These are phyloP conservation scores for Ivindomyrus marchei DNA, from an alignment of 2,113 vertebrate species.

Conservation along the genomic window DNA sequence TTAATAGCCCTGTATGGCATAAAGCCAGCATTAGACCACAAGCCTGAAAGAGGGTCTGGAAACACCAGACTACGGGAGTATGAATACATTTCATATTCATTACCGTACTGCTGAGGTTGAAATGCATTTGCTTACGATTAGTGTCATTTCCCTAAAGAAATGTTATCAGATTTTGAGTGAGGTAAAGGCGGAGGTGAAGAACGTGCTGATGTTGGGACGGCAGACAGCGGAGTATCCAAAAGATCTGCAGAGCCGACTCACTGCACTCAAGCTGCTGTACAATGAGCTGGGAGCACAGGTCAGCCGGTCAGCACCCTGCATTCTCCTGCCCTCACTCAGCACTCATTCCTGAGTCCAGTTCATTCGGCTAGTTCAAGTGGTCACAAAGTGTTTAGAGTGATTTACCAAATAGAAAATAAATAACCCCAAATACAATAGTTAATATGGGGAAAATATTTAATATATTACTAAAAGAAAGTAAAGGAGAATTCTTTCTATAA, in stretches of 20 bases:
- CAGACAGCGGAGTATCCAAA: conserved; percentile 91
- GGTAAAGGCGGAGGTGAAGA: conserved; percentile 94
- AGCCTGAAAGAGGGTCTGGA: not conserved
- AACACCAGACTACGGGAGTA: not conserved
- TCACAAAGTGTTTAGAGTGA: not conserved
- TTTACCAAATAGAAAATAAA: not conserved
- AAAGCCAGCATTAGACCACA: not conserved
- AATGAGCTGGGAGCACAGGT: conserved; percentile 93
- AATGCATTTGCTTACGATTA: conserved; percentile 2
- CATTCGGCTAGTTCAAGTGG: not conserved
- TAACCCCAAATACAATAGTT: not conserved
- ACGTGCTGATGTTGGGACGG: conserved; percentile 93
- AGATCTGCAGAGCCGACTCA: conserved; percentile 85
- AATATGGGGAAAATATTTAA: not conserved
- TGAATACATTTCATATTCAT: not conserved
- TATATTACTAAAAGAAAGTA: not conserved
- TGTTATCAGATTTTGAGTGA: conserved; percentile 92
- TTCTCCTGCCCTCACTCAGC: not conserved
- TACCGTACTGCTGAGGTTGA: not conserved
- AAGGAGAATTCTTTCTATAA: not conserved
- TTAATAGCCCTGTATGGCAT: not conserved
- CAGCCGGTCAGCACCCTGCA: not conserved
- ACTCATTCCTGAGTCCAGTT: not conserved
- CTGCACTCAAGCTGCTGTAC: conserved; percentile 87
- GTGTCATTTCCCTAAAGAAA: conserved; percentile 64